Evolutionary conservation across 1,140 invertebrate species (phyloP).

Genomic region (Drosophila pseudoananassae): DNA sequence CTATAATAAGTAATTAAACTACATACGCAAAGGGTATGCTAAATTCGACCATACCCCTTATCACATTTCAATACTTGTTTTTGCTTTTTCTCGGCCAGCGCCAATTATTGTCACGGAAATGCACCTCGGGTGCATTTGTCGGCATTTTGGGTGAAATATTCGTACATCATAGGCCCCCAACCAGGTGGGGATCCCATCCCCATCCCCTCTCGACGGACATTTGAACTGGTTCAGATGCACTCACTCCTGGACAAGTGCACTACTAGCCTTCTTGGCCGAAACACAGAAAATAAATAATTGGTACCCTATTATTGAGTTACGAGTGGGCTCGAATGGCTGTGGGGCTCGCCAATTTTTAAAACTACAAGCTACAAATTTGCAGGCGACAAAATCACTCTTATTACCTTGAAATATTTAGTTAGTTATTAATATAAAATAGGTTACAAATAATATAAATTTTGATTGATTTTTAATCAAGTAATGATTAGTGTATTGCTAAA

Average conservation of each 20-base stretch:
- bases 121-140: conserved; percentile 43
- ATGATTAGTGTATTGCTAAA: too few species aligned
- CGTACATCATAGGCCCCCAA: neutral
- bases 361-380: neutral
- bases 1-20: too few species aligned
- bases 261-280: conserved; percentile 35
- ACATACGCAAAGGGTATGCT: too few species aligned
- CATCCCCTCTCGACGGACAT: neutral
- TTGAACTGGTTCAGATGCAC: conserved; percentile 64
- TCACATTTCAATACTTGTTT: neutral
- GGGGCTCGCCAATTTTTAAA: neutral
- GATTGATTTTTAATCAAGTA: too few species aligned
- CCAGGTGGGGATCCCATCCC: conserved; percentile 5
- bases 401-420: too few species aligned
- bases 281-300: neutral
- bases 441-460: too few species aligned
- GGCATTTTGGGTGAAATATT: conserved; percentile 44
- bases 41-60: too few species aligned
- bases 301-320: neutral
- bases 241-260: conserved; percentile 38
- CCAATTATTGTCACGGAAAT: conserved; percentile 72
- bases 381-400: neutral
- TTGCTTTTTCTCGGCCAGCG: conserved; percentile 27
- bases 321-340: neutral
- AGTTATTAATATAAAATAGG: too few species aligned